These are phyloP conservation scores for Calephelis virginiensis DNA, from an alignment of 1,140 invertebrate species.

Conservation along the genomic window DNA sequence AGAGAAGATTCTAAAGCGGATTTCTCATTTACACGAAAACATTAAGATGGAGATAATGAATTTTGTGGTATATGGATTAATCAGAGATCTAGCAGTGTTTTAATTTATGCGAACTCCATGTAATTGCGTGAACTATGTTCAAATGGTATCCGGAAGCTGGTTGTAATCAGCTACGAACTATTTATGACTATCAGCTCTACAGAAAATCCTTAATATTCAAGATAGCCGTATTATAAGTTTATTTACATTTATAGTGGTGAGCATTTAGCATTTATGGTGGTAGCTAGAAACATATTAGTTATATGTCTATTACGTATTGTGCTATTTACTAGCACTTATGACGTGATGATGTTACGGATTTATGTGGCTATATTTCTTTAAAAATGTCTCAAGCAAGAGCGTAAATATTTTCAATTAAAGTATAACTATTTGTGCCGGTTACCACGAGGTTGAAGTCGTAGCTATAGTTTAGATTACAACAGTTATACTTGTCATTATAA, in stretches of 20 bases:
- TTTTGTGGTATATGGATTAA: conserved; percentile 10
- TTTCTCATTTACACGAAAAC: conserved; percentile 2
- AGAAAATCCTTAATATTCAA: conserved; percentile 9
- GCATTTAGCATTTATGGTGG: neutral
- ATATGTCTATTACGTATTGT: neutral
- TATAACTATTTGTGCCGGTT: too few species aligned
- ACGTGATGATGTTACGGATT: too few species aligned
- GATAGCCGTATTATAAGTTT: neutral
- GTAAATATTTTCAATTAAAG: too few species aligned
- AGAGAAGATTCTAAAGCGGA: neutral
- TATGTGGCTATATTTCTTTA: too few species aligned
- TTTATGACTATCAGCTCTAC: conserved; percentile 9
- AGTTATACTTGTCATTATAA: too few species aligned
- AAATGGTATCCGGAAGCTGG: conserved; percentile 13
- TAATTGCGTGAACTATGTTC: conserved; percentile 40
- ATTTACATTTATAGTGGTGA: neutral
- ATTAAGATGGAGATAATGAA: conserved; percentile 11
- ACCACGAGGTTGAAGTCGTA: too few species aligned
- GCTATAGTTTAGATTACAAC: too few species aligned
- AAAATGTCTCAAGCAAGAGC: too few species aligned
- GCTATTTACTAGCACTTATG: too few species aligned
- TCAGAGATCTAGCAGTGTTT: conserved; percentile 6
- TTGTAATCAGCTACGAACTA: neutral
- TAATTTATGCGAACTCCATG: conserved; percentile 18
- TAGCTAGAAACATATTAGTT: neutral